Evolutionary conservation across 2,888 invertebrate species (phyloP), one percentile per base, ranked within the genome.

Genomic region (Bembecia ichneumoniformis): DNA sequence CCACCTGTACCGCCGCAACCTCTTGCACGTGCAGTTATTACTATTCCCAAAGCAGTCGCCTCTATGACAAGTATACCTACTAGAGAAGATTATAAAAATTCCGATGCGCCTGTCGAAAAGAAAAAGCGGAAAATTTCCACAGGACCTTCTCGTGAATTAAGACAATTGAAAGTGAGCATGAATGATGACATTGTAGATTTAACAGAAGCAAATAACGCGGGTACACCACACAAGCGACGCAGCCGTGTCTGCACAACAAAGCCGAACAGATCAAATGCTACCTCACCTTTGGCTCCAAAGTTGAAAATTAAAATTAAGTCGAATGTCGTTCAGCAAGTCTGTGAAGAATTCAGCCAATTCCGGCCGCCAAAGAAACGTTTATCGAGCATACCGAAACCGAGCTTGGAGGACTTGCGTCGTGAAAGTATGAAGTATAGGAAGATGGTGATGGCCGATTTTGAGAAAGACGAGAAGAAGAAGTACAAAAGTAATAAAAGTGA

Each of bases 41-140:
- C 93, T 4, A 94, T 95, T 64, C 96, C 96, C 0, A 96, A 96
- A 75, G 95, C 96, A 3, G 94, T 96, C 7, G 94, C 95, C 16
- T 95, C 95, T 9, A 95, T 95, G 92, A 94, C 95, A 1, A 92
- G 92, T 53, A 94, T 96, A 64, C 95, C 95, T 1, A 95, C 95
- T 0, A 90, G 94, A 58, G 95, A 96, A 57, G 95, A 96, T 67
- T 95, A 95, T 66, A 91, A 93, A 64, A 86, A 90, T 9, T 82
- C 88, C 3, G 92, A 93, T 49, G 89, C 90, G 1, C 90, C 90
- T 36, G 84, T 90, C 59, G 91, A 91, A 64, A 93, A 94, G 73
- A 93, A 94, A 64, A 89, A 92, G 50, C 89, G 90, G 51, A 88
- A 89, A 51, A 75, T 86, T 35, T 74, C 88, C 44, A 81, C 88